A percentile compares a stretch with the other conserved stretches of the same genome.
phyloP scores from a whole-genome alignment of 37 sponge, comb jelly and placozoan species.

The Spongilla lacustris region DNA sequence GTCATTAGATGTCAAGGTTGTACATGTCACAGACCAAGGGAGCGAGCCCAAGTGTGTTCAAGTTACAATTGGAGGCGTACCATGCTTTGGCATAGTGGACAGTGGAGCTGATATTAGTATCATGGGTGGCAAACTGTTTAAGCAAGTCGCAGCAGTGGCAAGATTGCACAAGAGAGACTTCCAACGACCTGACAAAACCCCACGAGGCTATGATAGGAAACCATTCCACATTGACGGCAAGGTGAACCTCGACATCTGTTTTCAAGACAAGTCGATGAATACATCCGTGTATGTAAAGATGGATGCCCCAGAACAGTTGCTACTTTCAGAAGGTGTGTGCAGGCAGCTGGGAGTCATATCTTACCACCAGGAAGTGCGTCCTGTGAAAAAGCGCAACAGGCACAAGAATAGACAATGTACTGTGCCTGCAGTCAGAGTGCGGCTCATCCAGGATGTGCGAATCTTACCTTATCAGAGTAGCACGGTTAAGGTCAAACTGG shows the following conservation, averaged over 20 bases:
- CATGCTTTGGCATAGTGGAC: conserved; percentile 38
- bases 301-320: conserved; percentile 50
- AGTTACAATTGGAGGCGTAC: conserved; percentile 31
- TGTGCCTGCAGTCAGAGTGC: conserved; percentile 16
- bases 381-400: neutral
- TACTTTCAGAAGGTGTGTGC: conserved; percentile 64
- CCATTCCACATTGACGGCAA: conserved; percentile 48
- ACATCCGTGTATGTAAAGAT: conserved; percentile 65
- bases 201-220: conserved; percentile 29
- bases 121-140: conserved; percentile 50
- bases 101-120: conserved; percentile 57
- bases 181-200: conserved; percentile 47
- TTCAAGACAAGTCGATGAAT: conserved; percentile 26
- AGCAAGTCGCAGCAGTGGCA: conserved; percentile 51
- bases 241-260: conserved; percentile 63
- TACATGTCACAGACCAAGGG: conserved; percentile 28
- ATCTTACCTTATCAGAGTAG: conserved; percentile 5
- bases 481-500: neutral
- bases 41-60: conserved; percentile 27
- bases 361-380: conserved; percentile 35
- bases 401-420: neutral
- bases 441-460: neutral
- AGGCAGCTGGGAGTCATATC: conserved; percentile 41
- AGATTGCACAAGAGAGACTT: conserved; percentile 35
- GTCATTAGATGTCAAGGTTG: neutral